These are phyloP conservation scores for Heteromormyrus szaboi DNA, from an alignment of 2,797 vertebrate genomes.

Conservation along the genomic window DNA sequence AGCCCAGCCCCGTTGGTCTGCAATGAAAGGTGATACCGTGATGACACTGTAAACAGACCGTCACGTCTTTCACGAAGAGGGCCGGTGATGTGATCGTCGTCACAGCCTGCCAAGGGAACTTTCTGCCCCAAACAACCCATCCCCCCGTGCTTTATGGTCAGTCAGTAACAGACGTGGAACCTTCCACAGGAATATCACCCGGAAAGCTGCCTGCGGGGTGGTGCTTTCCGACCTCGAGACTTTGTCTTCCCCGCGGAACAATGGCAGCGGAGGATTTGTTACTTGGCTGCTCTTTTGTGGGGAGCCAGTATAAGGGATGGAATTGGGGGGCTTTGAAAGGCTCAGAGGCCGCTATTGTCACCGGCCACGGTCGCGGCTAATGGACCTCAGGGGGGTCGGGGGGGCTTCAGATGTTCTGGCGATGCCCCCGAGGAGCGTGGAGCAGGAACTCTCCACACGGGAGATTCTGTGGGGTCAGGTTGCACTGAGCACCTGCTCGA, in stretches of 20 bases:
- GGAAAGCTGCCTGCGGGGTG: constrained; percentile 13
- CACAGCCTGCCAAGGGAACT: neutral
- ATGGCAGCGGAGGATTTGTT: constrained; percentile 63
- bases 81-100: neutral
- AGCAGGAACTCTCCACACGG: constrained; percentile 54
- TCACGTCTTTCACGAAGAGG: neutral
- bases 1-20: constrained; percentile 36
- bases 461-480: constrained; percentile 53
- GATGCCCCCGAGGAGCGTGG: constrained; percentile 49
- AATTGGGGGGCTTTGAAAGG: constrained; percentile 67
- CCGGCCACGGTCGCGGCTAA: constrained; percentile 53
- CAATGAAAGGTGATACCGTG: constrained; percentile 28
- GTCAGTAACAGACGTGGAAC: constrained; percentile 10
- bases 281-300: constrained; percentile 65
- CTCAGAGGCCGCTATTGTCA: constrained; percentile 56
- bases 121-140: neutral
- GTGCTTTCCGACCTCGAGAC: constrained; percentile 29
- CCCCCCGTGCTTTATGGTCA: neutral
- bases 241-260: constrained; percentile 48
- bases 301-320: constrained; percentile 59
- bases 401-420: constrained; percentile 46
- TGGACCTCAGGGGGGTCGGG: constrained; percentile 48
- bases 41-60: constrained; percentile 22
- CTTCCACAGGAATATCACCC: constrained; percentile 13
- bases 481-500: constrained; percentile 57